Evolutionary conservation across 2,113 vertebrate genomes (phyloP), one percentile per base, ranked within the genome.

Genomic region (Anas platyrhynchos): DNA sequence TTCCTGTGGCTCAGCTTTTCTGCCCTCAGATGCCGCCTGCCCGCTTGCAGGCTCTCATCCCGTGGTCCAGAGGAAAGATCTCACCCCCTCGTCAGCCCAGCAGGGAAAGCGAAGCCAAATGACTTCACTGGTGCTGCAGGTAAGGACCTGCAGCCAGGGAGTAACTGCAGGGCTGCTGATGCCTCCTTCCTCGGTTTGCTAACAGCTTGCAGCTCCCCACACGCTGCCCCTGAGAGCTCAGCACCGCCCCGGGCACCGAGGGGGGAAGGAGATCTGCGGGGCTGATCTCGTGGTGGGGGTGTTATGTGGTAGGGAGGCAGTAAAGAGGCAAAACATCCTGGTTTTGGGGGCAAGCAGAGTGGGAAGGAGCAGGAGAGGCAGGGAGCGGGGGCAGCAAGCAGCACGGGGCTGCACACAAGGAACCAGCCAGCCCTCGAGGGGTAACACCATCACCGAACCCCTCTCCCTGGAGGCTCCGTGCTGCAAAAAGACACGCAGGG

Each of bases 121-220:
- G 62, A 94, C 71, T 95, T 94, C 81, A 92, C 14, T 66, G 58
- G 44, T 79, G 54, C 56, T 92, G 84, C 96, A 97, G 93, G 96
- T 92, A 94, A 94, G 74, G 55, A 87, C 96, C 58, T 97, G 96
- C 75, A 82, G 13, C 25, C 54, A 54, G 83, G 93, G 46, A 97
- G 91, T 72, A 92, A 94, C 83, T 86, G 72, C 93, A 85, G 83
- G 79, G 81, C 81, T 93, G 91, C 91, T 93, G 93, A 92, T 52
- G 73, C 16, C 22, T 79, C 69, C 34, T 82, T 94, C 44, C 55
- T 83, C 5, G 3, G 55, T 58, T 92, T 94, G 74, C 66, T 54
- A 93, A 93, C 20, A 69, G 43, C 41, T 67, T 86, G 58, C 68
- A 93, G 80, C 61, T 92, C 31, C 69, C 44, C 88, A 83, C 50